Percentiles rank a stretch among this genome's conserved stretches.
Conservation (phyloP, 2,797 vertebrate genomes). For the Pangasius djambal region DNA sequence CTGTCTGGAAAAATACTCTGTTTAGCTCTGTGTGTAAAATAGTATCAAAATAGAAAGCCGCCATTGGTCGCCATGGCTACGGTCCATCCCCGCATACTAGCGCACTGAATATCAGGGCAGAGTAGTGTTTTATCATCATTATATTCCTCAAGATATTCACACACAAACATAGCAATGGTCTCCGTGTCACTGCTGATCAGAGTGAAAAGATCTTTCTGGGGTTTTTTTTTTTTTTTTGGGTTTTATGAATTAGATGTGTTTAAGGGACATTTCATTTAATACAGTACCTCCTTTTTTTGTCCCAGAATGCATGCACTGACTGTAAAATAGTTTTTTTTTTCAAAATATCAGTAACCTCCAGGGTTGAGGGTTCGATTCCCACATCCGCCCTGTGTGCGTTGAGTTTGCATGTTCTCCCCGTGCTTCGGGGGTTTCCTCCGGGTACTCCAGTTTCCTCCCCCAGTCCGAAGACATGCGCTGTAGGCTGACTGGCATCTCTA, state of each 20-base stretch:
- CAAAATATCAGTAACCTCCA: too few species aligned
- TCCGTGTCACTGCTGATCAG: not conserved
- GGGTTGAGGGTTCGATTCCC: too few species aligned
- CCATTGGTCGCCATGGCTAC: conserved; percentile 19
- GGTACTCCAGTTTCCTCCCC: too few species aligned
- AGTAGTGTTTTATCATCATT: not conserved
- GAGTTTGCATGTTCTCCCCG: too few species aligned
- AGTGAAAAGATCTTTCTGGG: not conserved
- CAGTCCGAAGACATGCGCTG: too few species aligned
- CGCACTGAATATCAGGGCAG: not conserved
- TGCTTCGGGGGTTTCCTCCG: too few species aligned
- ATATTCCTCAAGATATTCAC: not conserved
- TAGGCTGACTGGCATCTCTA: too few species aligned
- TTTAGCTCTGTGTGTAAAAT: not conserved
- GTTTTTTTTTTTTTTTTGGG: not conserved
- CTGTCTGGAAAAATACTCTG: not conserved
- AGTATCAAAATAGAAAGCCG: conserved; percentile 22
- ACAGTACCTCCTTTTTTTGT: too few species aligned
- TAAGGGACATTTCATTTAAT: too few species aligned
- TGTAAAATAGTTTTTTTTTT: too few species aligned
- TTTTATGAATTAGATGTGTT: not conserved
- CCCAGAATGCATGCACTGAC: too few species aligned
- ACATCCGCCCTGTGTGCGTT: too few species aligned
- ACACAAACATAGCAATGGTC: not conserved
- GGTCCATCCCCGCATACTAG: not conserved